These are phyloP conservation scores for Polydrusus cervinus DNA, from an alignment of 2,888 invertebrate genomes.

Conservation along the genomic window DNA sequence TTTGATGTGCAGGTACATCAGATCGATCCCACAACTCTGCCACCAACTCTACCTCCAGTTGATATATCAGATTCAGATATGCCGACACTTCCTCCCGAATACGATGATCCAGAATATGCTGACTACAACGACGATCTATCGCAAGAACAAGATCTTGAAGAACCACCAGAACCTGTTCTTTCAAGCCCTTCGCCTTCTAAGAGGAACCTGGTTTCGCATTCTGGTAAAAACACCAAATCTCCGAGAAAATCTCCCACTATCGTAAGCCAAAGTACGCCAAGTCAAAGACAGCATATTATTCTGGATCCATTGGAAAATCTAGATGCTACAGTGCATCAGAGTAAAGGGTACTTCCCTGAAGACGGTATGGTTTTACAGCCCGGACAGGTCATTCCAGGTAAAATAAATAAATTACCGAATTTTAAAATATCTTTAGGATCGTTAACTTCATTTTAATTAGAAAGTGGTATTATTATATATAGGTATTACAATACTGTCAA, in stretches of 20 bases:
- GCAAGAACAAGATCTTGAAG: constrained; percentile 71
- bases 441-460: too few relatives aligned
- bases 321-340: constrained; percentile 77
- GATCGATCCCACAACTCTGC: constrained; percentile 9
- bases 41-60: constrained; percentile 12
- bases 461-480: too few relatives aligned
- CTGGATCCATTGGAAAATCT: constrained; percentile 76
- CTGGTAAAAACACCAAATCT: not conserved
- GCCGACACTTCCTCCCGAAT: constrained; percentile 63
- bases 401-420: too few relatives aligned
- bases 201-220: constrained; percentile 36
- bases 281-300: constrained; percentile 78
- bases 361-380: constrained; percentile 78
- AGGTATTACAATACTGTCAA: too few relatives aligned
- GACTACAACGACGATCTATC: constrained; percentile 73
- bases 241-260: constrained; percentile 19
- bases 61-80: not conserved
- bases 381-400: constrained; percentile 77
- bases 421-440: too few relatives aligned
- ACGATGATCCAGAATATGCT: constrained; percentile 67
- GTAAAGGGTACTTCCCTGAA: constrained; percentile 71
- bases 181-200: constrained; percentile 23
- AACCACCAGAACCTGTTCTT: constrained; percentile 18
- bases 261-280: constrained; percentile 56
- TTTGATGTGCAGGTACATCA: constrained; percentile 50